A percentile compares a stretch with the other conserved stretches of the same genome.
phyloP scores from a whole-genome alignment of 2,888 invertebrate species.

The Sarcophaga variegata region DNA sequence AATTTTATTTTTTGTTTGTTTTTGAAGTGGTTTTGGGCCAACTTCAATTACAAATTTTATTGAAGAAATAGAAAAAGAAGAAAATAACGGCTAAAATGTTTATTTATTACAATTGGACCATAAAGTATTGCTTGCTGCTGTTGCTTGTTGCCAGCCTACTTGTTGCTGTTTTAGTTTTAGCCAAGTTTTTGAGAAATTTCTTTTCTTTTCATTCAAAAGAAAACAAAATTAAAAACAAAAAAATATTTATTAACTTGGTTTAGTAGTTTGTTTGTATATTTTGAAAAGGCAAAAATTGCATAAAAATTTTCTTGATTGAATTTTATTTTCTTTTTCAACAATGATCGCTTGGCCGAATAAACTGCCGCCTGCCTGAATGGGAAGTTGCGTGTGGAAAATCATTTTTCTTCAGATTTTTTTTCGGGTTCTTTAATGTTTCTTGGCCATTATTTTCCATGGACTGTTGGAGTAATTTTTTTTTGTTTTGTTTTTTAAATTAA shows the following conservation, averaged over 20 bases:
- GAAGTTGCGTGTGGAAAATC: conserved; percentile 60
- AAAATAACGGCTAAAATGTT: conserved; percentile 19
- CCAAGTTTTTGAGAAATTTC: conserved; percentile 25
- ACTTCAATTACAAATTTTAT: conserved; percentile 43
- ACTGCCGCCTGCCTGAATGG: background rate
- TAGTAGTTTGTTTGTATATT: conserved; percentile 55
- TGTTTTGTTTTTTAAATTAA: too few species aligned
- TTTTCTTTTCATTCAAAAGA: conserved; percentile 34
- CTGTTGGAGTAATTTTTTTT: background rate
- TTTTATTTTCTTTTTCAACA: conserved; percentile 12
- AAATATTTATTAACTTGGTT: conserved; percentile 58
- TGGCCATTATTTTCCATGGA: conserved; percentile 17
- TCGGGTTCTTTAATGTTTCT: conserved; percentile 31
- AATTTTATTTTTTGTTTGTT: background rate
- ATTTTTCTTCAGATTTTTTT: conserved; percentile 21
- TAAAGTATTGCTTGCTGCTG: conserved; percentile 44
- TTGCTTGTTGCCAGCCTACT: conserved; percentile 33
- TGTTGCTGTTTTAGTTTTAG: conserved; percentile 34
- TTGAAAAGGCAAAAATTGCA: conserved; percentile 53
- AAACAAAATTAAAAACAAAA: conserved; percentile 7
- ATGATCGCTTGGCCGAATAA: background rate
- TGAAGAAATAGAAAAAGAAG: conserved; percentile 3
- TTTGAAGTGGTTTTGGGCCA: background rate
- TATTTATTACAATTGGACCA: conserved; percentile 64
- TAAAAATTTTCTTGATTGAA: conserved; percentile 53